Evolutionary conservation across 2,888 invertebrate species (phyloP), one percentile per base, ranked within the genome.

Genomic region (Drosophila histrio): DNA sequence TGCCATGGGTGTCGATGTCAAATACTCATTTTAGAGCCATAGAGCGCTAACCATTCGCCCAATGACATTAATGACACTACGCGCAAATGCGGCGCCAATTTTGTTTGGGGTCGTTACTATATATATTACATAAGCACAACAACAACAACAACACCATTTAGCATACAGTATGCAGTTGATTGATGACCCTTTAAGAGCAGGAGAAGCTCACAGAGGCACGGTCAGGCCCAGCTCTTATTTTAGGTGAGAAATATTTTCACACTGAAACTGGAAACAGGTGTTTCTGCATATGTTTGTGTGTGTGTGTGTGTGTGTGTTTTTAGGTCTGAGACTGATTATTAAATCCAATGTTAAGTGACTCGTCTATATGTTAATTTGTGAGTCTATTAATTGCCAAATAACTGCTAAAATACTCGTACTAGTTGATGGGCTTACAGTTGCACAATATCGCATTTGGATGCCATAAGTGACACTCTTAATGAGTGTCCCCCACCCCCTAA

Each of bases 1-100:
- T 17, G 30, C n/a, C 41, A 49, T 30, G 15, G 52, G 30, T 58
- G 46, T 44, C 19, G 63, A 39, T 43, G 58, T 44, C 65, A 34
- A 44, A 30, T 30, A 44, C 30, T 34, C 36, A 19, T 5, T 49
- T 64, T 34, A n/a, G 24, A 7, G 8, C 39, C 24, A 19, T 54
- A 15, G 17, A 43, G 46, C 63, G 68, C 53, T 72, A 62, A 72
- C 61, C 50, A 68, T 21, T 13, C 26, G n/a, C 6, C 24, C 50
- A 56, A 13, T 70, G 75, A 60, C 74, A 70, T 74, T 74, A 70
- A 50, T 44, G 56, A 52, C 52, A 9, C n/a, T 34, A 49, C 13
- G 58, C 44, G 30, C 13, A 36, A 32, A 24, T 38, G n/a, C 43
- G 36, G 30, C 53, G 38, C 38, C 61, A 49, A 61, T 61, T 72